Percentiles rank a stretch among this genome's conserved stretches.
phyloP scores from a whole-genome alignment of 1,140 invertebrate genomes.

The Drosophila repleta region DNA sequence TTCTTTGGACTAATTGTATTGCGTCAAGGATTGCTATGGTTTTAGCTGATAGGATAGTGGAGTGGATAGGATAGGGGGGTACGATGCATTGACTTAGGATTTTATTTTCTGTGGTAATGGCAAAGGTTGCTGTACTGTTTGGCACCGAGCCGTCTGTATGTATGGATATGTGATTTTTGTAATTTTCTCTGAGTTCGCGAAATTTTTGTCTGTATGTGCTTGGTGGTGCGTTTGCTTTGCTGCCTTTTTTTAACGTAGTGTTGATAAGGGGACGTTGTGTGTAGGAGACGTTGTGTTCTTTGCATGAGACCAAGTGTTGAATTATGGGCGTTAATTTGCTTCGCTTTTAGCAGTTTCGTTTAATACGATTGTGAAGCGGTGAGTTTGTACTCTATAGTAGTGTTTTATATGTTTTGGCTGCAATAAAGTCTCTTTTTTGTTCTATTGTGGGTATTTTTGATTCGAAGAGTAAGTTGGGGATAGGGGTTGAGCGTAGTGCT shows the following conservation, averaged over 20 bases:
- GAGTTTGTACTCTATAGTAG: constrained; percentile 7
- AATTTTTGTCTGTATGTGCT: constrained; percentile 1
- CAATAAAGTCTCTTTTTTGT: constrained; percentile 13
- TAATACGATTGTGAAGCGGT: constrained; percentile 3
- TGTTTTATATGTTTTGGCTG: constrained; percentile 7
- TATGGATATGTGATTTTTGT: no score
- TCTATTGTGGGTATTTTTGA: constrained; percentile 21
- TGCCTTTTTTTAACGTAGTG: neutral
- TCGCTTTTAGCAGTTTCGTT: neutral
- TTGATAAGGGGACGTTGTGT: neutral
- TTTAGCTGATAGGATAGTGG: no score
- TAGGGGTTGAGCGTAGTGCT: no score
- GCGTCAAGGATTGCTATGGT: no score
- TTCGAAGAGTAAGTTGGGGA: no score
- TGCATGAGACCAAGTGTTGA: neutral
- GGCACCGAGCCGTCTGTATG: constrained; percentile 4
- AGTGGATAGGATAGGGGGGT: no score
- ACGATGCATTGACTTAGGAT: constrained; percentile 1
- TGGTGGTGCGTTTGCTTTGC: neutral
- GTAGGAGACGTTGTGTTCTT: no score
- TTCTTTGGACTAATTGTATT: no score
- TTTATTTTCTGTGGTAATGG: constrained; percentile 4
- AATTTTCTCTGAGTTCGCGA: neutral
- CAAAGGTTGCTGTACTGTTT: constrained; percentile 7
- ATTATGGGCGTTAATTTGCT: neutral